Evolutionary conservation across 2,113 vertebrate genomes (phyloP), one percentile per base, ranked within the genome.

Genomic region (Rhinichthys klamathensis): DNA sequence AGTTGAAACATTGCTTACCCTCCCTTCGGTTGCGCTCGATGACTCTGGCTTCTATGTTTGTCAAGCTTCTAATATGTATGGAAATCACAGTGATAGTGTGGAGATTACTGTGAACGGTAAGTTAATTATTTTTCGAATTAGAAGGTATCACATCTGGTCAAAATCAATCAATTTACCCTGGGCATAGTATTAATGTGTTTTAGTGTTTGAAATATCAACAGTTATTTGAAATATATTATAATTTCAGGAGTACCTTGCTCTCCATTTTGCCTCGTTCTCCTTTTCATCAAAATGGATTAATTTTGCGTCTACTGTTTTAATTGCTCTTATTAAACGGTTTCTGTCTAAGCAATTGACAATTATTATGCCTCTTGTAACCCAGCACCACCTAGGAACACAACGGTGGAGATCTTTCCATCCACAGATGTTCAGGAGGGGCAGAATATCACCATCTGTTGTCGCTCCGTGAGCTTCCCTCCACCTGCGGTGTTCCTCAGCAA

Each of bases 341-440:
- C 23, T 30, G 60, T 65, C 13, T 79, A 23, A 32, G 25, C 44
- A 56, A 49, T 10, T 38, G 46, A 65, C 44, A 30, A 58, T 61
- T 18, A 44, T 72, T 27, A n/a, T 63, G 2, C 21, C 25, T 44
- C 60, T 18, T 54, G 10, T 44, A 6, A 60, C 27, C 0, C 85
- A 95, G 95, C 93, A 82, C 92, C 95, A 30, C 94, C 94, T 1
- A 92, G 93, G 82, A 93, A 94, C 88, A 94, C 91, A 4, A 92
- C 91, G 0, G 90, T 95, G 44, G 67, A 78, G 9, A 82, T 95
- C 11, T 74, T 91, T 13, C 95, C 94, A 0, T 94, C 95, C 18
- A 7, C 87, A 0, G 65, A 85, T 76, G 94, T 95, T 46, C 87
- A 89, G 16, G 93, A 93, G 83, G 94, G 95, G n/a, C 90, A 95